Evolutionary conservation across 2,113 vertebrate genomes (phyloP), one percentile per base, ranked within the genome.

Genomic region (Periophthalmodon schlosseri): DNA sequence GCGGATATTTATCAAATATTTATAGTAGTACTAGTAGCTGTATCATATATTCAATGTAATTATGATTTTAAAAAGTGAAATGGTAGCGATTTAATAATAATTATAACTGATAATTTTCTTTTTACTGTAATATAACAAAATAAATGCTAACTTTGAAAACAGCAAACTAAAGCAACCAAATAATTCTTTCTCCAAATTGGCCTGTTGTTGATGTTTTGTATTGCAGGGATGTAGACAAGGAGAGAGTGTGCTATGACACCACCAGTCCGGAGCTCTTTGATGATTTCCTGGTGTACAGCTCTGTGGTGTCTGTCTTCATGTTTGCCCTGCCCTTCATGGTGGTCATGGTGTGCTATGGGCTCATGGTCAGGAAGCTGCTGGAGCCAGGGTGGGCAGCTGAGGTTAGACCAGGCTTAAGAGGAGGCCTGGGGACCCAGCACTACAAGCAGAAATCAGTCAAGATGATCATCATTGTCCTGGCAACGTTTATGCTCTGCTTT

Each of bases 391-490:
- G 95, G 7, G 89, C 92, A 0, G 84, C 91, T 0, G 93, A 92
- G 0, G 90, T 90, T 0, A 66, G 90, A 0, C 86, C 80, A 71
- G 92, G 94, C 0, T 87, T 93, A 0, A 82, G 89, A 0, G 93
- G 93, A 0, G 90, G 91, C 0, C 57, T 87, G 1, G 89, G 87
- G 9, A 89, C 94, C 7, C 92, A 91, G 0, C 91, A 88, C 5
- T 95, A 94, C 86, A 98, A 97, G 76, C 94, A 95, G 92, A 98
- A 97, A 82, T 98, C 98, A 0, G 95, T 99, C 63, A 97, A 96
- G 94, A 99, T 96, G 95, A 97, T 99, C 4, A 86, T 97, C 52
- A 94, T 99, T 0, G 96, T 99, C 69, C 78, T 98, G 88, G 80
- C 93, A 0, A 93, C 93, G 16, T 99, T 99, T 82, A 91, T 96